Evolutionary conservation across 2,113 vertebrate genomes (phyloP).

Genomic region (Poeciliopsis occidentalis): DNA sequence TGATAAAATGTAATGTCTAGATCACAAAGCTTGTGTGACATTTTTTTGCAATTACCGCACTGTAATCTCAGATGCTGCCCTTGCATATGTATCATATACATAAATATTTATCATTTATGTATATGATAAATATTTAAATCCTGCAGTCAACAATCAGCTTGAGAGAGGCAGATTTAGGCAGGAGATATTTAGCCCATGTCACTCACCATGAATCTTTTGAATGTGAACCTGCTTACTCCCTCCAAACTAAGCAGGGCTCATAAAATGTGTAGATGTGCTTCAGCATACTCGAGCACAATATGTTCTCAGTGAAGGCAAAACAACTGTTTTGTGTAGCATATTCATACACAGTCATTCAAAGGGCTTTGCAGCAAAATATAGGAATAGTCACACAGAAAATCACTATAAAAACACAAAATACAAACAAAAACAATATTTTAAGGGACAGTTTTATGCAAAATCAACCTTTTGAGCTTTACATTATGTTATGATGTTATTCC

Average conservation of each 20-base stretch:
- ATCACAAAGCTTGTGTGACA: constrained; percentile 75
- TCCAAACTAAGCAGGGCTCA: constrained; percentile 34
- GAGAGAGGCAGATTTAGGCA: constrained; percentile 54
- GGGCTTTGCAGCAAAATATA: too few species aligned
- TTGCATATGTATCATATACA: constrained; percentile 24
- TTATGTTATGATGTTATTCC: too few species aligned
- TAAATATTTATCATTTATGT: too few species aligned
- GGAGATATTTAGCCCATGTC: constrained; percentile 56
- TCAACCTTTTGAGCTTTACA: too few species aligned
- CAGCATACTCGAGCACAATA: constrained; percentile 34
- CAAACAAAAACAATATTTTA: too few species aligned
- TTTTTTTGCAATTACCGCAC: constrained; percentile 78
- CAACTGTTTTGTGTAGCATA: too few species aligned
- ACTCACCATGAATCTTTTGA: constrained; percentile 61
- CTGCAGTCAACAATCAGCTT: constrained; percentile 68
- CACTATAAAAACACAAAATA: too few species aligned
- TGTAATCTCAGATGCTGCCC: constrained; percentile 77
- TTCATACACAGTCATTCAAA: too few species aligned
- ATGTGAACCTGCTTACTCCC: constrained; percentile 42
- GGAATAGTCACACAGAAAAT: too few species aligned
- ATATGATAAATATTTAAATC: constrained; percentile 81
- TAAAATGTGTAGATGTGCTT: constrained; percentile 23
- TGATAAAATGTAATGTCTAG: constrained; percentile 76
- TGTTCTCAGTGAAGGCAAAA: neutral
- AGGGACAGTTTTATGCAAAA: too few species aligned